Evolutionary conservation across 2,797 vertebrate genomes (phyloP), one percentile per base, ranked within the genome.

Genomic region (Phoeniculus purpureus): DNA sequence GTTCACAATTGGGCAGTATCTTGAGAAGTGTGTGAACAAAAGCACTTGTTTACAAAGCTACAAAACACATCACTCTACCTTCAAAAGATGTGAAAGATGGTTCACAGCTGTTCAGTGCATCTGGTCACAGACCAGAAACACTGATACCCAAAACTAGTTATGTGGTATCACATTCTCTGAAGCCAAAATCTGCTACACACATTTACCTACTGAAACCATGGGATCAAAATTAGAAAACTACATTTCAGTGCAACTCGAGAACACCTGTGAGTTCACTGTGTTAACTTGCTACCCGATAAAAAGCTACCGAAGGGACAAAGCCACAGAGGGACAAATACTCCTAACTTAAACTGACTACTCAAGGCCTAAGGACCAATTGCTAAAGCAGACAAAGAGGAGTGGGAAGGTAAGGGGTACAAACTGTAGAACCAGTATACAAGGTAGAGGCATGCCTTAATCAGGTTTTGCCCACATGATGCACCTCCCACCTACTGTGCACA

Each of bases 361-460:
- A 75, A 75, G 26, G 25, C 22, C 34, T 23, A 64, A 60, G n/a
- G 0, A 77, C 15, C 37, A 85, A 68, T 37, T 56, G 58, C 34
- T 37, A 68, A n/a, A 8, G 11, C 12, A 67, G 26, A n/a, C 12
- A 60, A 31, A 25, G 16, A 77, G 9, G 21, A 62, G 8, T 6
- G 26, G n/a, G 20, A 81, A 6, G 8, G 29, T 47, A 45, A 81
- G 31, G 7, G 37, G 20, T 29, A 89, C 40, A 80, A 90, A 67
- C 12, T 27, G 10, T 0, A 0, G 48, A 80, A 37, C 25, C 61
- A 54, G 27, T 70, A 54, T 0, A 0, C 20, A 54, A 89, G 32
- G 8, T 0, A 50, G 25, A 81, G 21, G n/a, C 26, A 79, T 29
- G 76, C 20, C 32, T 81, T 78, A 34, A 3, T 18, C 21, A 51